Evolutionary conservation across 2,797 vertebrate species (phyloP).

Genomic region (Artibeus lituratus): DNA sequence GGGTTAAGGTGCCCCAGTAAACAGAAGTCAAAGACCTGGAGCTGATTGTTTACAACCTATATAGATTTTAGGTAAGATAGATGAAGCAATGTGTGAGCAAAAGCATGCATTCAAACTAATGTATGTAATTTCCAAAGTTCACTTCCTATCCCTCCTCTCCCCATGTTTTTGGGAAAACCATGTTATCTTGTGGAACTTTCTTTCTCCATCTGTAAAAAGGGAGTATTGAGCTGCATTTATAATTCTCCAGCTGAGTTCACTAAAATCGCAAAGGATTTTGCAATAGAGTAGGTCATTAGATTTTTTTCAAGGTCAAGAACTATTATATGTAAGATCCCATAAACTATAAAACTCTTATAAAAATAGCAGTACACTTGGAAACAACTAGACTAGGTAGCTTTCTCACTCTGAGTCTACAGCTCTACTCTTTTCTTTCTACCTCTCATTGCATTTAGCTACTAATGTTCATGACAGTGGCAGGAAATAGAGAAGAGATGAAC

Average conservation of each 20-base stretch:
- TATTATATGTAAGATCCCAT: background rate
- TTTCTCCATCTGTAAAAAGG: background rate
- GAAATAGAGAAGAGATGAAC: background rate
- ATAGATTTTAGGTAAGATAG: background rate
- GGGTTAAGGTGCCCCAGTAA: background rate
- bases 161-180: rapidly evolving
- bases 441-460: background rate
- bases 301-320: background rate
- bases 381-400: background rate
- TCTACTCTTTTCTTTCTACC: background rate
- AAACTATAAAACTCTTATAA: background rate
- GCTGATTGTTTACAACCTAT: background rate
- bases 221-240: background rate
- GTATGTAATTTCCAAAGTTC: background rate
- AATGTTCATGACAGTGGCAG: background rate
- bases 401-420: background rate
- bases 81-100: background rate
- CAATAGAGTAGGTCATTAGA: background rate
- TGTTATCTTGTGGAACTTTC: background rate
- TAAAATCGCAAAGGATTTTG: background rate
- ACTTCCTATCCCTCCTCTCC: background rate
- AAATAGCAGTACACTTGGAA: background rate
- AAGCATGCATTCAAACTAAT: background rate
- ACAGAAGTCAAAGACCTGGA: background rate
- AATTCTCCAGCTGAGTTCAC: background rate